Base-by-base conservation (phyloP, 2,888 invertebrate species). In the Clepsis dumicolana region DNA sequence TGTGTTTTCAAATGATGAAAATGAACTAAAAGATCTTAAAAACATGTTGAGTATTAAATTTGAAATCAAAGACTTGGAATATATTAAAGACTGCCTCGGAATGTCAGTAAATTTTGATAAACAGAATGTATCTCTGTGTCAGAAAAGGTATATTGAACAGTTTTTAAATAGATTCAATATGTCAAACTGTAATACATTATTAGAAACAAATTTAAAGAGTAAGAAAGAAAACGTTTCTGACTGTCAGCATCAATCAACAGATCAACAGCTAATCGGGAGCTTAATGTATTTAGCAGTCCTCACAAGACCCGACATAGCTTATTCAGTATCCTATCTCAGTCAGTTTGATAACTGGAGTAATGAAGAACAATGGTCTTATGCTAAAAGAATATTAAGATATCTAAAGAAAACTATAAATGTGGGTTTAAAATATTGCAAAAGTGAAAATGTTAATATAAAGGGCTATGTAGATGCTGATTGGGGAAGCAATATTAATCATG, bases 391-490 rank as follows among this genome's bases (percentile, higher is more conserved):
- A 10, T 8, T 35, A 35, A 12, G 35, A 1, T 35, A 35, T 35
- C 12, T 35, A 35, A 35, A 35, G 35, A 35, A 35, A 35, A 35
- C 35, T 35, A 35, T 2, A 35, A 14, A 35, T 35, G 35, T 35
- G 35, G 35, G 35, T 35, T 35, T 35, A 14, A 35, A 35, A 35
- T 35, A 35, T 35, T 12, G 35, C 14, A 35, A 35, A 35, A 35
- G 14, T 35, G 35, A 48, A n/a, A 12, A 25, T 14, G 63, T 52
- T 38, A 70, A 27, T 14, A 63, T 74, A 18, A 56, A 74, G 68
- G 70, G 69, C 52, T 44, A 75, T 71, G 63, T 75, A 75, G 73
- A 75, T 73, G 29, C 71, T 67, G 64, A 74, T 29, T 70, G 66
- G 65, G 64, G 70, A 59, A 64, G 68, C 56, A 72, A 44, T n/a